phyloP scores from a whole-genome alignment of 1,140 invertebrate species.

The Chelonus insularis region DNA sequence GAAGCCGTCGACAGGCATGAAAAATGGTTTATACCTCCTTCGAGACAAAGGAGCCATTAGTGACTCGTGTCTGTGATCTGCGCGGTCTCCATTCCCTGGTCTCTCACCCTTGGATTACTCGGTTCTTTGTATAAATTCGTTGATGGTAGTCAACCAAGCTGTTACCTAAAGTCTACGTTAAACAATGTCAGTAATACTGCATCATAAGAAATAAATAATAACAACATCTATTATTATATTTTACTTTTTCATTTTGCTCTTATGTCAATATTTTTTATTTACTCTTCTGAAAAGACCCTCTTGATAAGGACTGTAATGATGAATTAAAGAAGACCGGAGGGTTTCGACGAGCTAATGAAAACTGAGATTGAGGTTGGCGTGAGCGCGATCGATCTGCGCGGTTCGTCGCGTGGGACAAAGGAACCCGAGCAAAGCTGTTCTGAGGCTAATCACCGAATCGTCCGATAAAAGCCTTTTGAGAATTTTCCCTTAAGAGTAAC shows the following conservation, averaged over 20 bases:
- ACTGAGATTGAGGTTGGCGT: constrained; percentile 44
- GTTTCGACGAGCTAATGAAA: constrained; percentile 46
- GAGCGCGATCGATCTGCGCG: constrained; percentile 41
- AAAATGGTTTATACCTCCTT: constrained; percentile 40
- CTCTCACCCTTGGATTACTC: constrained; percentile 7
- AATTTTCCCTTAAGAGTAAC: constrained; percentile 15
- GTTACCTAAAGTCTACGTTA: neutral
- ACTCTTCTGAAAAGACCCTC: neutral
- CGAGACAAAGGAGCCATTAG: constrained; percentile 45
- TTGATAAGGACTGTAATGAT: constrained; percentile 6
- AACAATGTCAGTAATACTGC: no score
- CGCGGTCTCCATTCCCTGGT: constrained; percentile 18
- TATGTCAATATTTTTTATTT: neutral
- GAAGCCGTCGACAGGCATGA: constrained; percentile 34
- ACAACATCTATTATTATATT: neutral
- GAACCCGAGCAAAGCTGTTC: constrained; percentile 38
- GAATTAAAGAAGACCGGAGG: constrained; percentile 11
- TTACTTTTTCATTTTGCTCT: neutral
- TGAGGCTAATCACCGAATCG: constrained; percentile 43
- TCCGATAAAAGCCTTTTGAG: constrained; percentile 28
- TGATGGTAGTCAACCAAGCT: neutral
- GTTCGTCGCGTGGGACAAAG: constrained; percentile 31
- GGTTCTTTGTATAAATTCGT: constrained; percentile 4
- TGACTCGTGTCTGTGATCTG: constrained; percentile 25
- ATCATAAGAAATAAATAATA: neutral